A percentile compares a stretch with the other conserved stretches of the same genome.
phyloP scores from a whole-genome alignment of 2,888 invertebrate species.

The Silvanus unidentatus region DNA sequence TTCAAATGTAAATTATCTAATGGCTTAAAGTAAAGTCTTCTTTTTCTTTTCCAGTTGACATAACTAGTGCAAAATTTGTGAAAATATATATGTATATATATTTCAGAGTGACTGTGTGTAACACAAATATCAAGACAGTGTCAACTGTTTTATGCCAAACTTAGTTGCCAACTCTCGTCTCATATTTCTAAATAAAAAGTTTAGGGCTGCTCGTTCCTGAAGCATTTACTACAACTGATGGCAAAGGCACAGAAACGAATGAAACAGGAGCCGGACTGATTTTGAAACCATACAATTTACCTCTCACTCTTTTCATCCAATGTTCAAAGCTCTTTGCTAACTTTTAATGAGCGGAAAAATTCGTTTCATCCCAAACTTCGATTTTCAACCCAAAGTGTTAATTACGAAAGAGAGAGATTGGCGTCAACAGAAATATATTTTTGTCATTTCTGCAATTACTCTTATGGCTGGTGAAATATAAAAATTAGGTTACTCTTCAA shows the following conservation, averaged over 20 bases:
- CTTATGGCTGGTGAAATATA: too few relatives aligned
- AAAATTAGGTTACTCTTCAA: too few relatives aligned
- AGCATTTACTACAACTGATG: conserved; percentile 1
- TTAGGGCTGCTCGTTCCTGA: conserved; percentile 1
- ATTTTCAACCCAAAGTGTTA: not conserved
- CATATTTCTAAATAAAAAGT: conserved; percentile 16
- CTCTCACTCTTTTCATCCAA: not conserved
- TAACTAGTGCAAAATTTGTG: too few relatives aligned
- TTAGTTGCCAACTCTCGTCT: conserved; percentile 19
- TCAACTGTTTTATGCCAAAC: conserved; percentile 21
- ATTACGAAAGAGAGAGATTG: not conserved
- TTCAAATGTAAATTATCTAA: too few relatives aligned
- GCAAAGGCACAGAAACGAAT: conserved; percentile 8
- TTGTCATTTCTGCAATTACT: too few relatives aligned
- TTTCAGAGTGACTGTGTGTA: not conserved
- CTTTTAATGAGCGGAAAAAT: conserved; percentile 8
- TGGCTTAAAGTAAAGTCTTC: too few relatives aligned
- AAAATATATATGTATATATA: too few relatives aligned
- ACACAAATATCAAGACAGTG: conserved; percentile 22
- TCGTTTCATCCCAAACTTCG: not conserved
- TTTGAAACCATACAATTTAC: not conserved
- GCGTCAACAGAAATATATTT: conserved; percentile 1
- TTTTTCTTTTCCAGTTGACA: too few relatives aligned
- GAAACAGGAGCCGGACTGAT: conserved; percentile 6
- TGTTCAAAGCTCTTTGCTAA: not conserved